phyloP scores from a whole-genome alignment of 2,888 invertebrate genomes.

The Deilephila porcellus region DNA sequence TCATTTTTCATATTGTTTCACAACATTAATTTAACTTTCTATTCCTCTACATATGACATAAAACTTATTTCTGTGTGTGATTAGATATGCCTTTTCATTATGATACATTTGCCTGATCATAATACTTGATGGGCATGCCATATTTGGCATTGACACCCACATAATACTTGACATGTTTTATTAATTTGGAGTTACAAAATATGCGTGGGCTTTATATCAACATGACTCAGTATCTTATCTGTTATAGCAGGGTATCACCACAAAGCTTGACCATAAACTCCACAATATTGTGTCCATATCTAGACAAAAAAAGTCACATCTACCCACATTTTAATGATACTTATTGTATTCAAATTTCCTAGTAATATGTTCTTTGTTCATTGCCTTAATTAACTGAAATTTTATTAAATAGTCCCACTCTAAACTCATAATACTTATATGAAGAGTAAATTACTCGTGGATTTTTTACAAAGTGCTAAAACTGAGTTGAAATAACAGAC shows the following conservation, averaged over 20 bases:
- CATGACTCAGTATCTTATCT: too few species aligned
- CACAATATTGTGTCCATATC: too few species aligned
- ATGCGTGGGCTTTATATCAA: not conserved
- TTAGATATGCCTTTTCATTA: not conserved
- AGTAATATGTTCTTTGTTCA: too few species aligned
- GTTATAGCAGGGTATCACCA: too few species aligned
- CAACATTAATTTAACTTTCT: slow-evolving; percentile 28
- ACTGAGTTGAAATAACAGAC: too few species aligned
- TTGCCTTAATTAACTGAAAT: too few species aligned
- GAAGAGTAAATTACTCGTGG: not conserved
- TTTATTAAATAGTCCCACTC: too few species aligned
- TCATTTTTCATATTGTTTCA: slow-evolving; percentile 33
- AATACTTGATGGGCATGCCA: not conserved
- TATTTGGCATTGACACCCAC: slow-evolving; percentile 9
- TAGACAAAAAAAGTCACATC: too few species aligned
- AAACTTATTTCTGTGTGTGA: not conserved
- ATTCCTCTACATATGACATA: not conserved
- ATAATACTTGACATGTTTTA: not conserved
- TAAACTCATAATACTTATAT: not conserved
- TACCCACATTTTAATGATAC: too few species aligned
- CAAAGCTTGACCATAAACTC: too few species aligned
- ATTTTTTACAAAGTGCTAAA: not conserved
- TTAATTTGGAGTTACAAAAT: not conserved
- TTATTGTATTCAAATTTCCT: too few species aligned
- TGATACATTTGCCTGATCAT: not conserved